These are phyloP conservation scores for Ridgeia piscesae DNA, from an alignment of 1,140 invertebrate genomes.

Conservation along the genomic window DNA sequence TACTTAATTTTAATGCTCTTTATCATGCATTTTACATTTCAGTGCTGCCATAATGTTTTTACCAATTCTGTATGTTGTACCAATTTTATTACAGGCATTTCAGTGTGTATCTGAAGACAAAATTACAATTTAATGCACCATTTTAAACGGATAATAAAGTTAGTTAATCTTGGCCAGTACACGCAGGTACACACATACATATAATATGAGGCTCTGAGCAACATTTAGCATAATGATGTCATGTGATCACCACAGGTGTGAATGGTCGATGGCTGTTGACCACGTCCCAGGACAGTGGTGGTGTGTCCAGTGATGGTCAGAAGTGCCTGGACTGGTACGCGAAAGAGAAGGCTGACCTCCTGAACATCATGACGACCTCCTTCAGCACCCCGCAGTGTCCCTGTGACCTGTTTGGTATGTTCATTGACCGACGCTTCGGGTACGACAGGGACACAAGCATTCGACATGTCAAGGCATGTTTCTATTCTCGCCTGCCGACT, in stretches of 20 bases:
- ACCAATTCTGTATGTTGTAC: too few species aligned
- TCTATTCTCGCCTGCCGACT: background rate
- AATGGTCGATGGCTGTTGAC: background rate
- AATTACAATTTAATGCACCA: too few species aligned
- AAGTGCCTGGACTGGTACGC: background rate
- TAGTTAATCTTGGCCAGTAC: too few species aligned
- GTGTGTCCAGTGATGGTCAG: background rate
- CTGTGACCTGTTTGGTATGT: background rate
- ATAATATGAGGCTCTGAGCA: too few species aligned
- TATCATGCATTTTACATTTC: too few species aligned
- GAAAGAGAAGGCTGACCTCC: background rate
- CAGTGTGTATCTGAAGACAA: too few species aligned
- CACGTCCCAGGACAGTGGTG: background rate
- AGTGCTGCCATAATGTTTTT: too few species aligned
- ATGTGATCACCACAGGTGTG: background rate
- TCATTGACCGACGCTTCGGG: background rate
- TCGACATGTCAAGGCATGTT: background rate
- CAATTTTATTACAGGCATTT: too few species aligned
- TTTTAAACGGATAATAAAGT: too few species aligned
- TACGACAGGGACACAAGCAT: background rate
- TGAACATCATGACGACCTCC: background rate
- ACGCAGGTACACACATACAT: too few species aligned
- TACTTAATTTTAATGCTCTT: too few species aligned
- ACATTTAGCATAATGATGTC: background rate
- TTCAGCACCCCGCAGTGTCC: background rate